These are phyloP conservation scores for Hydractinia symbiolongicarpus DNA, from an alignment of 30 jellyfish, hydroid and myxozoan genomes.

Conservation along the genomic window DNA sequence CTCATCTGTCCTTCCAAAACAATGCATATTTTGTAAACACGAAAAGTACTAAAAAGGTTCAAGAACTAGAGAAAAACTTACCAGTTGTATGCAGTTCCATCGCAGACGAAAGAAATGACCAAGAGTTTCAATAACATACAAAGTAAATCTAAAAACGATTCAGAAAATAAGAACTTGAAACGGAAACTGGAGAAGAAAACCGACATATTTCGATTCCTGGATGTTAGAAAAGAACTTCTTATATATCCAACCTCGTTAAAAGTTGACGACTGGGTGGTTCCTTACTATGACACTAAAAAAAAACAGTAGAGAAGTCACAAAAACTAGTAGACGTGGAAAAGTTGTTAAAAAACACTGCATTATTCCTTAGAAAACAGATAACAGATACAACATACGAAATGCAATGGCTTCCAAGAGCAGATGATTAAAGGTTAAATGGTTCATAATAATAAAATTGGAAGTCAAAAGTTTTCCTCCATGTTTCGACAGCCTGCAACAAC, in stretches of 20 bases:
- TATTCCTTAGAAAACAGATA: background rate
- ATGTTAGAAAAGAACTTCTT: constrained; percentile 4
- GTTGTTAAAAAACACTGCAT: background rate
- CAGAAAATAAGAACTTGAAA: constrained; percentile 3
- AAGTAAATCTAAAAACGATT: background rate
- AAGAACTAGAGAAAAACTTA: no score
- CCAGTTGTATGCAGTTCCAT: background rate
- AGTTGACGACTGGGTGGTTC: background rate
- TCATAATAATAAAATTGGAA: no score
- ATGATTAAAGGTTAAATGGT: no score
- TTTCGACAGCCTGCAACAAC: constrained; percentile 11
- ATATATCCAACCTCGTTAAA: background rate
- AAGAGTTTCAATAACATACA: background rate
- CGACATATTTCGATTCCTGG: constrained; percentile 1
- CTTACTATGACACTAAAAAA: constrained; percentile 1
- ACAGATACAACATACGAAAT: background rate
- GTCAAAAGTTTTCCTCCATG: constrained; percentile 4
- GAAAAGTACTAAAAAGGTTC: no score
- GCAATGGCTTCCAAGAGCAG: constrained; percentile 5
- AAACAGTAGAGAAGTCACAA: constrained; percentile 4
- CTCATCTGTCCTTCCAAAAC: no score
- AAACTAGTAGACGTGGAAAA: constrained; percentile 10
- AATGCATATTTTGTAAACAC: no score
- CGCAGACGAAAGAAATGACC: background rate
- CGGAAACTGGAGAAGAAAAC: constrained; percentile 1